Evolutionary conservation across 2,888 invertebrate species (phyloP), one percentile per base, ranked within the genome.

Genomic region (Melanchra persicariae): DNA sequence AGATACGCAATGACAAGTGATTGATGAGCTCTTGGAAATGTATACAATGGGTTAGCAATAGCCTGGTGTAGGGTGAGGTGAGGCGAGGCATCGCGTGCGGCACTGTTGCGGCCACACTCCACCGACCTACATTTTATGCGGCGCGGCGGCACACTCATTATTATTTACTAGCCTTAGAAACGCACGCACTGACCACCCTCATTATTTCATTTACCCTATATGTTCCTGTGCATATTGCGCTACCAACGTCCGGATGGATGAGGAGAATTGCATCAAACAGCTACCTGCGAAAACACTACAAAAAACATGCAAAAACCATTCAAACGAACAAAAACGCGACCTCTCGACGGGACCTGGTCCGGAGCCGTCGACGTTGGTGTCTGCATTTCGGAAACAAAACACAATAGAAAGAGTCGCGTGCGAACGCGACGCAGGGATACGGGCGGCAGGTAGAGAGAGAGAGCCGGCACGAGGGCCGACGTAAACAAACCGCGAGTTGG

Each of bases 61-160:
- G 84, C 84, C 59, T 77, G 76, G 72, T 75, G 85, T 89, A 90
- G 91, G 92, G 90, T 90, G 89, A 79, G 80, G 79, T 87, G 87
- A 86, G 86, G 89, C 84, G 81, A 85, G 87, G 88, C 89, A 93
- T 95, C 93, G 95, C 95, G 95, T 95, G 88, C 87, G 86, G 86
- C 86, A 81, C 84, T 86, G 89, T 89, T 90, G 90, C 89, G 91
- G 87, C 91, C 90, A 91, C 91, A 94, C 93, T 92, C 93, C 88
- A 94, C 91, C 95, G 96, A 96, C 96, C 96, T 95, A 96, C 93
- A 95, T 96, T 93, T 95, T 96, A 96, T 95, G 92, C 95, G 91
- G 90, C 90, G 88, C 95, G 91, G 90, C 90, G 88, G 87, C 88
- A 87, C 89, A 88, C 90, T 92, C 91, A 93, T 94, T 94, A 93